A percentile compares a stretch with the other conserved stretches of the same genome.
Evolutionary conservation across 2,113 vertebrate species (phyloP).

Genomic region (Macrotus californicus): DNA sequence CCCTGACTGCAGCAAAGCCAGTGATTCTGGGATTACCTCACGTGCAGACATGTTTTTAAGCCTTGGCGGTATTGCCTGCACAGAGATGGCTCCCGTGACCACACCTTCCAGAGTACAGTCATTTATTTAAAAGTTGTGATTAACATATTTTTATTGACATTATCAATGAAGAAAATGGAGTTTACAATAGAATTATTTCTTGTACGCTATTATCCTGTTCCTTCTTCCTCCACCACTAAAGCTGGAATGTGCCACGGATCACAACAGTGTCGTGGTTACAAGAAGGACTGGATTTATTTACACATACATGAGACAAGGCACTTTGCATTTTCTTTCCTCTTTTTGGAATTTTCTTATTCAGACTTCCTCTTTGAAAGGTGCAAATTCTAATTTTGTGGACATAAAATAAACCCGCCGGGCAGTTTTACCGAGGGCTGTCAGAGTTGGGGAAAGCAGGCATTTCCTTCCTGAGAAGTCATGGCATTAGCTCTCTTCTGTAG

Average conservation of each 20-base stretch:
- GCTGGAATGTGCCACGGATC: neutral
- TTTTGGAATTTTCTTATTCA: constrained; percentile 40
- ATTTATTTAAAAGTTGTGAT: constrained; percentile 4
- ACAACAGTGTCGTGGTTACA: neutral
- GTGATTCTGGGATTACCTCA: neutral
- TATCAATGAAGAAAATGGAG: neutral
- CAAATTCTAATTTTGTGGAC: constrained; percentile 8
- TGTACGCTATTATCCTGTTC: neutral
- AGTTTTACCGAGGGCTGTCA: neutral
- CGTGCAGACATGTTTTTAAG: neutral
- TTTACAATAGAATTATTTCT: neutral
- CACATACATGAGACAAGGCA: neutral
- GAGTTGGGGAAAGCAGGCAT: neutral
- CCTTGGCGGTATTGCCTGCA: neutral
- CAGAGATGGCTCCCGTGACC: neutral
- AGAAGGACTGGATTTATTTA: constrained; percentile 20
- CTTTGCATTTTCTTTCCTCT: neutral
- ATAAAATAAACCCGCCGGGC: constrained; percentile 22
- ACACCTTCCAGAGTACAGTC: neutral
- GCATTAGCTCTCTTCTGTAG: neutral
- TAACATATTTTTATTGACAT: neutral
- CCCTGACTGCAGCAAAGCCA: neutral
- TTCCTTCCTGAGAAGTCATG: neutral
- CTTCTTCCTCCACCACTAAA: neutral
- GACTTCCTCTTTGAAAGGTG: constrained; percentile 14